phyloP scores from a whole-genome alignment of 2,888 invertebrate genomes.

The Pristionchus maxplancki region DNA sequence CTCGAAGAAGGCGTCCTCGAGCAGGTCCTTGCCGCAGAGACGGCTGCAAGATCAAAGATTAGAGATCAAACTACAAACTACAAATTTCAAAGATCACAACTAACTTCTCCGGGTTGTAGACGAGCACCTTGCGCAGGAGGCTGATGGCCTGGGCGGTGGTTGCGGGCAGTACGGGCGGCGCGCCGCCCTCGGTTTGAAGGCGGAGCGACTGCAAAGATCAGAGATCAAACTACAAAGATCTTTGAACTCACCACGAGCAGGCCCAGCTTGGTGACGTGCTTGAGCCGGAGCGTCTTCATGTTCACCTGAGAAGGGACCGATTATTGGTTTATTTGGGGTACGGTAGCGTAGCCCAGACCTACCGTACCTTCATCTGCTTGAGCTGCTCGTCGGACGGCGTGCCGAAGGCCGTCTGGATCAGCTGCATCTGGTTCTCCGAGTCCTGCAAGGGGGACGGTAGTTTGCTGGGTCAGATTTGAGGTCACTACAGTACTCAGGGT shows the following conservation, averaged over 20 bases:
- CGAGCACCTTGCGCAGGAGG: conserved; percentile 14
- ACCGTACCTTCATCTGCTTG: conserved; percentile 53
- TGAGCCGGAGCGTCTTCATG: not conserved
- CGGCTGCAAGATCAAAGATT: conserved; percentile 1
- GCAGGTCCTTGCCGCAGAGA: conserved; percentile 21
- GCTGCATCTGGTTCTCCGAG: conserved; percentile 56
- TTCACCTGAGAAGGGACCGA: not conserved
- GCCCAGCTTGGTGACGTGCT: not conserved
- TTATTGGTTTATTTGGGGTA: not conserved
- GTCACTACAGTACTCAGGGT: not conserved
- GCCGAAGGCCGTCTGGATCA: conserved; percentile 55
- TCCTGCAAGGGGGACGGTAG: conserved; percentile 52
- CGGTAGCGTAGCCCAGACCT: not conserved
- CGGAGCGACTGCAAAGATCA: conserved; percentile 38
- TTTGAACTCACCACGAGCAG: not conserved
- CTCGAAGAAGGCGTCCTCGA: conserved; percentile 46
- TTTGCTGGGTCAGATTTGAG: too few relatives aligned
- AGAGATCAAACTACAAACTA: too few relatives aligned
- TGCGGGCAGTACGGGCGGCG: not conserved
- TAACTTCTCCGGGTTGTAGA: conserved; percentile 45
- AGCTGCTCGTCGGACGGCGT: conserved; percentile 54
- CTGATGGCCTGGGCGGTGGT: not conserved
- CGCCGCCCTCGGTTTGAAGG: not conserved
- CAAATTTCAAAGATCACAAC: not conserved
- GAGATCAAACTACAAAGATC: not conserved